Conservation (phyloP, 2,797 vertebrate genomes). For the Onychomys torridus region DNA sequence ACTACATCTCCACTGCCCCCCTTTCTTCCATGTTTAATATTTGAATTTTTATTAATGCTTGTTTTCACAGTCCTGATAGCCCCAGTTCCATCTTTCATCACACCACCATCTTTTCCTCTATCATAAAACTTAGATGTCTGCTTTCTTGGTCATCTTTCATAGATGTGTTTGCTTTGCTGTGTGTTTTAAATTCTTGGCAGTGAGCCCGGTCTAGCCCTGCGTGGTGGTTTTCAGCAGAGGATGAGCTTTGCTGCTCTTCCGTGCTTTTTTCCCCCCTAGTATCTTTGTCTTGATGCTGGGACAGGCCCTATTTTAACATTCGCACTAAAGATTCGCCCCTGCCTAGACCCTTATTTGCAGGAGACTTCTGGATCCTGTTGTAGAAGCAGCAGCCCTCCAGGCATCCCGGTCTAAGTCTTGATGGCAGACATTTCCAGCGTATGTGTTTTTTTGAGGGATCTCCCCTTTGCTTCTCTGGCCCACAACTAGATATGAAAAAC, state of each 20-base stretch:
- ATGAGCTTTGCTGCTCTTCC: neutral
- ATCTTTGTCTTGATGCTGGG: neutral
- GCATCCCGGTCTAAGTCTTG: neutral
- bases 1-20: fast-evolving
- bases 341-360: neutral
- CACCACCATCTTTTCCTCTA: neutral
- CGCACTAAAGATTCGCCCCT: neutral
- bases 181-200: neutral
- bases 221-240: neutral
- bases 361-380: neutral
- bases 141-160: neutral
- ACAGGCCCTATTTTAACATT: neutral
- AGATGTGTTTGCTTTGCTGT: neutral
- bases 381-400: neutral
- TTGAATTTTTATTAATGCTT: neutral
- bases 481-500: too few species aligned
- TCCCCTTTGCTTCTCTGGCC: neutral
- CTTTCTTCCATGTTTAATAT: neutral
- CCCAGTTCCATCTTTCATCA: neutral
- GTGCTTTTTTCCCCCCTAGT: neutral
- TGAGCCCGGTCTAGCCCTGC: neutral
- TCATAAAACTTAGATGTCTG: neutral
- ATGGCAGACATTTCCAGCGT: neutral
- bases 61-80: neutral
- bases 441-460: neutral